Base-by-base conservation (phyloP, 2,797 vertebrate genomes). In the Spinibarbus caldwelli region DNA sequence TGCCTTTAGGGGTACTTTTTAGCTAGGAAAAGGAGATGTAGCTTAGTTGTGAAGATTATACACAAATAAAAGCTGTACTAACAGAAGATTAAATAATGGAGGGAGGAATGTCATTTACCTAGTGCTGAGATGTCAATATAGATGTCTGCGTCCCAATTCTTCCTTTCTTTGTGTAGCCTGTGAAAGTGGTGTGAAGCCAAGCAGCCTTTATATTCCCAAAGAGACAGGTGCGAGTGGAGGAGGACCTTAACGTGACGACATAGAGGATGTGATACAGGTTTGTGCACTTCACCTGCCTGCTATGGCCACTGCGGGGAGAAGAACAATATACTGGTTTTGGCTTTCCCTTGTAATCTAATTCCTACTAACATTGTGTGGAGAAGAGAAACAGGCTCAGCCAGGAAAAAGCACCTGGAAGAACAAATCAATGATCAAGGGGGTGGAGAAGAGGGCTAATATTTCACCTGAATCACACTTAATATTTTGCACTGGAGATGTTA, bases 141-240 rank as follows among this genome's bases (percentile, higher is more conserved):
- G 23, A 73, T 62, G 41, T n/a, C 11, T 62, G 54, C 12, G n/a
- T 73, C 43, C 43, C 86, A 80, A 36, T 47, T 17, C 62, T 67
- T 66, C 52, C 45, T 67, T 70, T 83, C 83, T 88, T 85, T 85
- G 78, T 90, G 80, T 91, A 90, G 85, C 38, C 17, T 92, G 80
- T 85, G 88, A 82, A 88, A 89, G 90, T 89, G 90, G 90, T 91
- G 82, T 86, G 68, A 91, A 93, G 92, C 93, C 90, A 82, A 85
- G 90, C 87, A 86, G 90, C 87, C 86, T 95, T 96, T 95, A 95
- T 95, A 95, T 77, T 86, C 88, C 82, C 76, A 41, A 86, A 80
- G 88, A 91, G 80, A 1, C 70, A 83, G 77, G 73, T 77, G 81
- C 54, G 78, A 77, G 64, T 71, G 79, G 84, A 26, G 91, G 94